A percentile compares a stretch with the other conserved stretches of the same genome.
Evolutionary conservation across 2,113 vertebrate species (phyloP).

Genomic region (Ia io): DNA sequence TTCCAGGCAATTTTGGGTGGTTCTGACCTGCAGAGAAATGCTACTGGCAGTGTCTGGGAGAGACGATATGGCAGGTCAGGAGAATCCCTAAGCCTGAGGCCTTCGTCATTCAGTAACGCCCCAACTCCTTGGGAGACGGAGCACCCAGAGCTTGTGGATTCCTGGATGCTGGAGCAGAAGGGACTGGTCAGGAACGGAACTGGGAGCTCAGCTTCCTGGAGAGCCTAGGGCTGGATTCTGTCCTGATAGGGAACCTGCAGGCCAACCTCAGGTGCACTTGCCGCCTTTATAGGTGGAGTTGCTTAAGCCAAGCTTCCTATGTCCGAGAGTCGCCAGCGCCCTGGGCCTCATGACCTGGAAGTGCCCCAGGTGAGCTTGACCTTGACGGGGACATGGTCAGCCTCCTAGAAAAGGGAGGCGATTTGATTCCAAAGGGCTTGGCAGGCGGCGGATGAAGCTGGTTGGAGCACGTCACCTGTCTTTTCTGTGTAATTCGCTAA

Average conservation of each 20-base stretch:
- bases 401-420: background rate
- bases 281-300: background rate
- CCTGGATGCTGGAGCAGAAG: background rate
- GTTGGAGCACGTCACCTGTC: background rate
- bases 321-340: background rate
- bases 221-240: background rate
- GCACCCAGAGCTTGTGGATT: background rate
- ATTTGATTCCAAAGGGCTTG: background rate
- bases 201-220: background rate
- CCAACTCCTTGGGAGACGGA: background rate
- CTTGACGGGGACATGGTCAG: background rate
- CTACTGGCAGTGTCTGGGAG: too few relatives aligned
- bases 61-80: background rate
- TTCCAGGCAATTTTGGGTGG: background rate
- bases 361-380: background rate
- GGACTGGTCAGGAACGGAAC: background rate
- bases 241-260: background rate
- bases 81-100: background rate
- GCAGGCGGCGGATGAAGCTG: background rate
- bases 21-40: background rate
- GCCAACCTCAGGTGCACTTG: background rate
- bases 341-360: background rate
- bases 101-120: background rate
- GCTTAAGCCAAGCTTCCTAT: background rate
- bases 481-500: conserved; percentile 14